Conservation (phyloP, 2,113 vertebrate species). For the Psittacara wagleri region DNA sequence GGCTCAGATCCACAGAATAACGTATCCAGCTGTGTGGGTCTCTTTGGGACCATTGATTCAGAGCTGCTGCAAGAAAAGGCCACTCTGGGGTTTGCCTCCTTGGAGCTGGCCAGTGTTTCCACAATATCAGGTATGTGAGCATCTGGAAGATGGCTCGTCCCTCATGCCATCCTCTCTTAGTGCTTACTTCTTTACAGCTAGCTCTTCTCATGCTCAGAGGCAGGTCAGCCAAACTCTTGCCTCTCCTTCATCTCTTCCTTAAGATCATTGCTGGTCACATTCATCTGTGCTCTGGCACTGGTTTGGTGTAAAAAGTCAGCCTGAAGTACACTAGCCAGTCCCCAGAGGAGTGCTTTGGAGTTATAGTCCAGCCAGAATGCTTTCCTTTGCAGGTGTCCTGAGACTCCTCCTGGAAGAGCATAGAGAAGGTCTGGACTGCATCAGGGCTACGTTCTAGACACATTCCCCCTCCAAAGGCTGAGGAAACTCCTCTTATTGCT, state of each 20-base stretch:
- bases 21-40: not conserved
- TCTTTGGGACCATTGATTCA: not conserved
- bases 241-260: not conserved
- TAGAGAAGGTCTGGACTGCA: not conserved
- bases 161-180: not conserved
- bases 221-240: not conserved
- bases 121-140: not conserved
- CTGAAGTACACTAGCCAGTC: not conserved
- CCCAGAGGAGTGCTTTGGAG: not conserved
- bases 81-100: not conserved
- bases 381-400: not conserved
- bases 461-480: not conserved
- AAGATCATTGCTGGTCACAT: not conserved
- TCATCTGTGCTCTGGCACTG: rapidly evolving
- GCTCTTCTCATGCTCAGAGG: not conserved
- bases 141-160: not conserved
- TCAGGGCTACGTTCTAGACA: not conserved
- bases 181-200: not conserved
- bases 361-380: not conserved
- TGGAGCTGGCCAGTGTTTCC: not conserved
- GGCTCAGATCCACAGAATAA: not conserved
- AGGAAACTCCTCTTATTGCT: not conserved
- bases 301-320: not conserved
- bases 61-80: not conserved
- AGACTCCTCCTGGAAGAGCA: not conserved